Base-by-base conservation (phyloP, 2,113 vertebrate species). In the Hippoglossus stenolepis region DNA sequence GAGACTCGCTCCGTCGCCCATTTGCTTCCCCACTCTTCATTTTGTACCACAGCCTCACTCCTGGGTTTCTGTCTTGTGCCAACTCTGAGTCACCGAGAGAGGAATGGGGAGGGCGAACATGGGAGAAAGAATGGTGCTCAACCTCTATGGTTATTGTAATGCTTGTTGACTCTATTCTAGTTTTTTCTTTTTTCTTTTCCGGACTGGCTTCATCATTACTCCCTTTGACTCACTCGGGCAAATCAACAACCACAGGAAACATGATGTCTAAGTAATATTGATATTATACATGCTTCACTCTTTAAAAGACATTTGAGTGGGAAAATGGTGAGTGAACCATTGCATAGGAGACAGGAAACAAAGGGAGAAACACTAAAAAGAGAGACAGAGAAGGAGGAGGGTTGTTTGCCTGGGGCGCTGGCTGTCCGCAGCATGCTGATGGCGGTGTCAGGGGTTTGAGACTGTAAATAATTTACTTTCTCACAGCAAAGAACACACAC, bases 381-480 rank as follows among this genome's bases (percentile, higher is more conserved):
- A 62, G 20, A 40, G 12, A 23, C 2, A 40, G n/a, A 40, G 14
- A 47, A 45, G 31, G 65, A 67, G 58, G 14, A 74, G 26, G 59
- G 45, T 53, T 88, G 73, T 80, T 79, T 84, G 85, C 86, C 82
- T 8, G 45, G 65, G 82, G 84, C 67, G 1, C 65, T 70, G 64
- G 58, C 69, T 65, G 75, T 78, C 76, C 21, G 47, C 75, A 70
- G 78, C 79, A 74, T 69, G 54, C 61, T 45, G 64, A 66, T 75
- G 79, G 75, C 65, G n/a, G 70, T 71, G 77, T 83, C 76, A 70
- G 79, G 79, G 65, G 79, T 77, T 90, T 83, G 73, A 82, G 75
- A 77, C 57, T 67, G 78, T 92, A 84, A 92, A 91, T 92, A 84
- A 90, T 92, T 91, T 73, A 92, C 66, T 11, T 2, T 57, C 75